phyloP scores from a whole-genome alignment of 2,888 invertebrate species.

The Alloplasta piceator region DNA sequence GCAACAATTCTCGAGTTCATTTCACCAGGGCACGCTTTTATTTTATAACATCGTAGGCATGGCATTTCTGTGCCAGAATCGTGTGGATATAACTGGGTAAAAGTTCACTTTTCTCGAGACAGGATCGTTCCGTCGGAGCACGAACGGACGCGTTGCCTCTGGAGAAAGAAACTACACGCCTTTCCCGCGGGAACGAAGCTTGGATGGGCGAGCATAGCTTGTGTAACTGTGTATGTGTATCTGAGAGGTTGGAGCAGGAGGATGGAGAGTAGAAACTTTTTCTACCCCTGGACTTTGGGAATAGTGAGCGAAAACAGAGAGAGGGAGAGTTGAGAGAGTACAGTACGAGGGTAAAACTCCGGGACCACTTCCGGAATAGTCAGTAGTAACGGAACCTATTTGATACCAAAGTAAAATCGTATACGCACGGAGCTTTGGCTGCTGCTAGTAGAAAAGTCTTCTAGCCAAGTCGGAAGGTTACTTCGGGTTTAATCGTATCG shows the following conservation, averaged over 20 bases:
- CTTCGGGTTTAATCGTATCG: constrained; percentile 61
- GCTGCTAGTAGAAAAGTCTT: constrained; percentile 34
- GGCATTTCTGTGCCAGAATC: background rate
- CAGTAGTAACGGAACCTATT: constrained; percentile 34
- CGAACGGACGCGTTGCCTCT: constrained; percentile 51
- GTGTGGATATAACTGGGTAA: constrained; percentile 45
- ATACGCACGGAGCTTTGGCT: constrained; percentile 52
- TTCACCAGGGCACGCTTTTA: constrained; percentile 34
- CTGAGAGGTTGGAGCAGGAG: background rate
- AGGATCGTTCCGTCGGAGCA: constrained; percentile 57
- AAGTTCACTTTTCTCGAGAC: constrained; percentile 58
- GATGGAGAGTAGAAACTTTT: constrained; percentile 57
- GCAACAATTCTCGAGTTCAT: constrained; percentile 42
- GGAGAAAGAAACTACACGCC: constrained; percentile 55
- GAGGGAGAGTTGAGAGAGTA: constrained; percentile 3
- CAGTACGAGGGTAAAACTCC: constrained; percentile 30
- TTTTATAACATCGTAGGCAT: constrained; percentile 48
- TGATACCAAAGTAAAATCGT: constrained; percentile 47
- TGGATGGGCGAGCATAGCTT: constrained; percentile 35
- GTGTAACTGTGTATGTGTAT: constrained; percentile 32
- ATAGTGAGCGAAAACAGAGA: constrained; percentile 28
- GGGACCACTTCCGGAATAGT: constrained; percentile 50
- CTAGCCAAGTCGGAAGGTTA: constrained; percentile 39
- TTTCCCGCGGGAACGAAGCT: constrained; percentile 53
- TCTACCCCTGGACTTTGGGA: constrained; percentile 54